Conservation (phyloP, 2,888 invertebrate species). For the Seladonia tumulorum region DNA sequence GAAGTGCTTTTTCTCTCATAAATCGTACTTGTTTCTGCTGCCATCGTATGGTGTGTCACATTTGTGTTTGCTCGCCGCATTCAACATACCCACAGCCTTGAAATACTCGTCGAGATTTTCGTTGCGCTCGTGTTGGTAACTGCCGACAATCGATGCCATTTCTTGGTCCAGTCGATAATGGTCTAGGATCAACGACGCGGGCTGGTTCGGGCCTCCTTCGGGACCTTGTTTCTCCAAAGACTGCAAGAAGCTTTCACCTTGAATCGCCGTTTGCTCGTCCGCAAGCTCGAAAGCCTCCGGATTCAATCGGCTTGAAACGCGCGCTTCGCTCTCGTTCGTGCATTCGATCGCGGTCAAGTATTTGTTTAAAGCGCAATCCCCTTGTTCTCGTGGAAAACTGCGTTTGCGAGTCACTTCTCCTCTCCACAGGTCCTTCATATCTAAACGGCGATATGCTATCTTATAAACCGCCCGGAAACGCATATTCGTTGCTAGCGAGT, state of each 20-base stretch:
- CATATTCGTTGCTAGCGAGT: not conserved
- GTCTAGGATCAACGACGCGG: not conserved
- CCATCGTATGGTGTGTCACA: conserved; percentile 39
- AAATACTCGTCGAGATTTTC: conserved; percentile 89
- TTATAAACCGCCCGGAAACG: not conserved
- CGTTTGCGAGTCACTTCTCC: conserved; percentile 36
- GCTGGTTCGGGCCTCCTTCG: not conserved
- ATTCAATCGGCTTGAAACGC: conserved; percentile 17
- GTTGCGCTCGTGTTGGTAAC: conserved; percentile 88
- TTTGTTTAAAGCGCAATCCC: conserved; percentile 22
- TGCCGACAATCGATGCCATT: conserved; percentile 87
- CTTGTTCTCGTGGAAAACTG: conserved; percentile 29
- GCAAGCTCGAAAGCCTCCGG: conserved; percentile 4
- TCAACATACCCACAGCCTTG: conserved; percentile 86
- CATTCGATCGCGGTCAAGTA: not conserved
- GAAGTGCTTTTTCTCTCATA: conserved; percentile 7
- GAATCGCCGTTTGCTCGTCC: not conserved
- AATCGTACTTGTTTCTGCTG: conserved; percentile 43
- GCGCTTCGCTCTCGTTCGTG: not conserved
- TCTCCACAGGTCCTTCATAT: conserved; percentile 49
- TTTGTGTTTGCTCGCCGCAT: conserved; percentile 15
- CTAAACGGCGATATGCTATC: conserved; percentile 43
- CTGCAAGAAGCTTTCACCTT: conserved; percentile 20
- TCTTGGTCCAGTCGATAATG: conserved; percentile 22
- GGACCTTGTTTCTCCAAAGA: not conserved